A percentile compares a stretch with the other conserved stretches of the same genome.
Conservation (phyloP, 2,113 vertebrate genomes). For the Callipepla californica region DNA sequence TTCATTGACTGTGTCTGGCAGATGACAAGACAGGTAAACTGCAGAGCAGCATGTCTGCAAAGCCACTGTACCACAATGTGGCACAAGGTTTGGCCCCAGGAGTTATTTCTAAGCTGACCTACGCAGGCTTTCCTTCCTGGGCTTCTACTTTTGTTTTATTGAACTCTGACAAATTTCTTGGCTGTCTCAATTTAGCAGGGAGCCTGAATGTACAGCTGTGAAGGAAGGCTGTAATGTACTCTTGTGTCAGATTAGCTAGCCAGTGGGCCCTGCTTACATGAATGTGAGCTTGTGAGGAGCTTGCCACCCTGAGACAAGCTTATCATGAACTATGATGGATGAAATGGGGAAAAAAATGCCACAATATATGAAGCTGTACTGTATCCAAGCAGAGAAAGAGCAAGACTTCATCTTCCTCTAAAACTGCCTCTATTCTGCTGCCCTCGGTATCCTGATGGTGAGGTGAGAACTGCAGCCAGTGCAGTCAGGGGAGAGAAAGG, state of each 20-base stretch:
- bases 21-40: constrained; percentile 93
- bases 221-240: neutral
- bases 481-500: neutral
- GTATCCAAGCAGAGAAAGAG: neutral
- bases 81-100: neutral
- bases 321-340: neutral
- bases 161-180: neutral
- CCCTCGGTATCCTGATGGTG: neutral
- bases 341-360: neutral
- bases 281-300: neutral
- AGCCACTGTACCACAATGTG: neutral
- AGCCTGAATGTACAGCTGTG: neutral
- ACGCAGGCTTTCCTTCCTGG: neutral
- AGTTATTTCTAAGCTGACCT: neutral
- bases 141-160: neutral
- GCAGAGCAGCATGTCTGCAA: neutral
- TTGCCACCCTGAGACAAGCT: neutral
- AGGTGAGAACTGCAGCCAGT: neutral
- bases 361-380: neutral
- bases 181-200: neutral
- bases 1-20: constrained; percentile 99
- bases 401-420: neutral
- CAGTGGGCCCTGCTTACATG: neutral
- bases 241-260: neutral
- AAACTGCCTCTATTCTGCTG: neutral